Evolutionary conservation across 2,888 invertebrate species (phyloP).

Genomic region (Agelastica alni): DNA sequence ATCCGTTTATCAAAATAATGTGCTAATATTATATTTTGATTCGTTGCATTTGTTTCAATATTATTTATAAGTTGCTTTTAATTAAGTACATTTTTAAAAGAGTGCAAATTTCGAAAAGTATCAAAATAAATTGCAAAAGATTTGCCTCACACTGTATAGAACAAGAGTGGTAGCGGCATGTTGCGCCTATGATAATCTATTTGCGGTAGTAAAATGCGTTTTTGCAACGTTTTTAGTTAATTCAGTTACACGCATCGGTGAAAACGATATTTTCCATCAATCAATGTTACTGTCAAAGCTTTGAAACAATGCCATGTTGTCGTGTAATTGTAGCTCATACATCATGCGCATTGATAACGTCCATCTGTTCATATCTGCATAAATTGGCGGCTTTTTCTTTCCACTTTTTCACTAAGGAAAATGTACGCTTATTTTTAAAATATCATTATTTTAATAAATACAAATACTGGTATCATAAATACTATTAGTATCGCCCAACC

Average conservation of each 20-base stretch:
- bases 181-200: slow-evolving; percentile 10
- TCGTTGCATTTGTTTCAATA: not conserved
- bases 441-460: too few relatives aligned
- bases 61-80: too few relatives aligned
- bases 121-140: too few relatives aligned
- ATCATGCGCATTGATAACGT: slow-evolving; percentile 52
- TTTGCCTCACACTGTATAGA: too few relatives aligned
- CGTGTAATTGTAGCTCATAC: slow-evolving; percentile 57
- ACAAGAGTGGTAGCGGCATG: too few relatives aligned
- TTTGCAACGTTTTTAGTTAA: slow-evolving; percentile 42
- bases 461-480: too few relatives aligned
- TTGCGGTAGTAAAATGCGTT: slow-evolving; percentile 41
- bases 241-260: slow-evolving; percentile 48
- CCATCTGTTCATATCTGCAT: slow-evolving; percentile 48
- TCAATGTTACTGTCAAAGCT: slow-evolving; percentile 55
- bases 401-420: too few relatives aligned
- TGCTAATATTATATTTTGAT: not conserved
- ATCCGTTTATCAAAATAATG: too few relatives aligned
- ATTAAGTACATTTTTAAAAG: too few relatives aligned
- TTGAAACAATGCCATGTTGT: slow-evolving; percentile 57
- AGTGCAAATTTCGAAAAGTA: too few relatives aligned
- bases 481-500: too few relatives aligned
- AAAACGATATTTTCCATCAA: slow-evolving; percentile 54
- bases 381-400: slow-evolving; percentile 18
- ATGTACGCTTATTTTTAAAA: too few relatives aligned